Evolutionary conservation across 2,888 invertebrate genomes (phyloP).

Genomic region (Caenorhabditis sp.): DNA sequence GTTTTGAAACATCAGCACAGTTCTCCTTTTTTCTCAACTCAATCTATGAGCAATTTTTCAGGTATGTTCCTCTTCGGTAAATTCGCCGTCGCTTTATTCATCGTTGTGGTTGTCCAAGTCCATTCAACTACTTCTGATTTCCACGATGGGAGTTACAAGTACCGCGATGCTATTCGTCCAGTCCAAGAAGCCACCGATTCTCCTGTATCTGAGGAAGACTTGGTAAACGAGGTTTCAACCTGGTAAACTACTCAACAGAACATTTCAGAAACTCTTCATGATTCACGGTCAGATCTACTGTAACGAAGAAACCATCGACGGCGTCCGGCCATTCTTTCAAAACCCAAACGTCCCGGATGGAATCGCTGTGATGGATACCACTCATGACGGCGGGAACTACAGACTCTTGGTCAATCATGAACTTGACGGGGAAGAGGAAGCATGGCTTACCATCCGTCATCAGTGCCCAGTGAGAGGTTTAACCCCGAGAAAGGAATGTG

Average conservation of each 20-base stretch:
- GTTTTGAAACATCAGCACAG: not conserved
- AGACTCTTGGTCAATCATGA: not conserved
- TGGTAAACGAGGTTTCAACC: not conserved
- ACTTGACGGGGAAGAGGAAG: not conserved
- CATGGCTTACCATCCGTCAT: not conserved
- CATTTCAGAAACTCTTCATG: not conserved
- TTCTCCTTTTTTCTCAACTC: not conserved
- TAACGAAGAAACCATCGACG: not conserved
- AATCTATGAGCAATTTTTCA: not conserved
- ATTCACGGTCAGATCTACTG: not conserved
- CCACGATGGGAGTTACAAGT: not conserved
- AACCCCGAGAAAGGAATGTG: not conserved
- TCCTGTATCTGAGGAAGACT: not conserved
- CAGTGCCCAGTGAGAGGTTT: not conserved
- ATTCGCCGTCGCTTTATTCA: not conserved
- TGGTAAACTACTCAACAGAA: not conserved
- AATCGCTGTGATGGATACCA: not conserved
- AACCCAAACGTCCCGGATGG: not conserved
- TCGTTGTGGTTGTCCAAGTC: not conserved
- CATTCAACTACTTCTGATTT: not conserved
- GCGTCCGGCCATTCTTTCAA: not conserved
- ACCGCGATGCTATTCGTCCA: not conserved
- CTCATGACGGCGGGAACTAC: not conserved
- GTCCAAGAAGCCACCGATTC: not conserved
- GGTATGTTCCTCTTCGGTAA: not conserved